These are phyloP conservation scores for Diadema setosum DNA, from an alignment of 35 echinoderm and acorn worm species.

Conservation along the genomic window DNA sequence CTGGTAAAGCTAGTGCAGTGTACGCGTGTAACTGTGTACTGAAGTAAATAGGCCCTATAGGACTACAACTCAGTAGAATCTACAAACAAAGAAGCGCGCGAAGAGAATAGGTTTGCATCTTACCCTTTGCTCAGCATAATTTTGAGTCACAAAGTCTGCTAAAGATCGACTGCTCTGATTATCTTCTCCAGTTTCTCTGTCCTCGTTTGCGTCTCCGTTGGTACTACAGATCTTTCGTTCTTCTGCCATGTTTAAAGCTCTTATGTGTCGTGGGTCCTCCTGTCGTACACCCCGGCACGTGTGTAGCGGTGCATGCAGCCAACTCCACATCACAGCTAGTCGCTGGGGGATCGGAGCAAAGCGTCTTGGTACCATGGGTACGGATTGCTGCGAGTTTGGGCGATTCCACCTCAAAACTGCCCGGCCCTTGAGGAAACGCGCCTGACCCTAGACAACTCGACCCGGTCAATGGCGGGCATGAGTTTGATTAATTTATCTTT, in stretches of 20 bases:
- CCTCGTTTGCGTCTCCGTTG: background rate
- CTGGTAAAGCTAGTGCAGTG: background rate
- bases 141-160: background rate
- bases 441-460: too few relatives aligned
- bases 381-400: too few relatives aligned
- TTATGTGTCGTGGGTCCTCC: too few relatives aligned
- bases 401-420: too few relatives aligned
- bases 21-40: too few relatives aligned
- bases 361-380: too few relatives aligned
- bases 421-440: too few relatives aligned
- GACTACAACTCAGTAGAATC: background rate
- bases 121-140: constrained; percentile 38
- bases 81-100: background rate
- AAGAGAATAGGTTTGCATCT: background rate
- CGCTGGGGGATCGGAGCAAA: background rate
- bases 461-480: too few relatives aligned
- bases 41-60: background rate
- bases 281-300: too few relatives aligned
- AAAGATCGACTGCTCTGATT: background rate
- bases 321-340: background rate
- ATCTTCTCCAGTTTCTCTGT: background rate
- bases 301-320: too few relatives aligned
- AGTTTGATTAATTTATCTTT: too few relatives aligned
- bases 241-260: background rate
- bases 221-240: background rate